A percentile compares a stretch with the other conserved stretches of the same genome.
Evolutionary conservation across 2,113 vertebrate genomes (phyloP).

Genomic region (Setophaga coronata): DNA sequence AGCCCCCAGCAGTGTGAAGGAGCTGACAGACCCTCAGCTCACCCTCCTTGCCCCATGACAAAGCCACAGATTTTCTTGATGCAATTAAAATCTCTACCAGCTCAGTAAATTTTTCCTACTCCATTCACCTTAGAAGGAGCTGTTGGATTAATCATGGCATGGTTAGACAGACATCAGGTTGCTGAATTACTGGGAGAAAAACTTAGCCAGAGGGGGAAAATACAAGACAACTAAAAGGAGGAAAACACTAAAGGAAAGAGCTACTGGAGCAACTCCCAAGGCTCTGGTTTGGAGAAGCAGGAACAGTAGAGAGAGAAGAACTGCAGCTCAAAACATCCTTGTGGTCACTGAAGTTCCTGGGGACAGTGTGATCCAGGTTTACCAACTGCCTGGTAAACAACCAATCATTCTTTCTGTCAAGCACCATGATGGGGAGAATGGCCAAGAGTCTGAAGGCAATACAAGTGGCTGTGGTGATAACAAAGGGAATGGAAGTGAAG

Average conservation of each 20-base stretch:
- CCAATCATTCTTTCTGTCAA: neutral
- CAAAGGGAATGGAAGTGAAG: constrained; percentile 33
- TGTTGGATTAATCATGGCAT: neutral
- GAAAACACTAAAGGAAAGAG: neutral
- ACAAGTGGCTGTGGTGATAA: constrained; percentile 23
- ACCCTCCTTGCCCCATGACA: neutral
- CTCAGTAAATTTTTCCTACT: neutral
- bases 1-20: neutral
- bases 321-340: constrained; percentile 32
- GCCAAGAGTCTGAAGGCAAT: constrained; percentile 39
- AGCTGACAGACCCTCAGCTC: neutral
- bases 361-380: neutral
- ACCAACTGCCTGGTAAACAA: neutral
- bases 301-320: neutral
- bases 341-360: neutral
- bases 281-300: constrained; percentile 22
- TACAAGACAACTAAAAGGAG: neutral
- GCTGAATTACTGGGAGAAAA: neutral
- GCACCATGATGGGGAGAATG: constrained; percentile 51
- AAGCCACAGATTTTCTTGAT: neutral
- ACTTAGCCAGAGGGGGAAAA: neutral
- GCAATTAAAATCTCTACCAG: neutral
- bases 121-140: neutral
- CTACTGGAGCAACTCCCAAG: neutral
- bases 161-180: neutral